phyloP scores from a whole-genome alignment of 1,140 invertebrate genomes.

The Bombus breviceps region DNA sequence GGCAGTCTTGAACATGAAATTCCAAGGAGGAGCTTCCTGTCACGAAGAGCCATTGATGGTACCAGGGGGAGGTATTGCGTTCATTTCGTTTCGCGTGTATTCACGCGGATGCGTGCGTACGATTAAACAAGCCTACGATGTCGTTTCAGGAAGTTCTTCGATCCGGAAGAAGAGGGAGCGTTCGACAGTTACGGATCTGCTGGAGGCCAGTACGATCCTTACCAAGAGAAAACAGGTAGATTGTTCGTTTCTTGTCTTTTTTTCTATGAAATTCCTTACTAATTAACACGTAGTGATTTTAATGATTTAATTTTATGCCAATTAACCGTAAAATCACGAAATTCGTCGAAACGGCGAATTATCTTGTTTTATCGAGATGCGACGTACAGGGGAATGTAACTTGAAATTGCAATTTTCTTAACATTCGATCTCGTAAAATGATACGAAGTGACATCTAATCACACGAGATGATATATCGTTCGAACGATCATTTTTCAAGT shows the following conservation, averaged over 20 bases:
- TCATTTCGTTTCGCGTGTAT: background rate
- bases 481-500: too few relatives aligned
- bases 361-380: background rate
- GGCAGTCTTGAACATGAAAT: slow-evolving; percentile 72
- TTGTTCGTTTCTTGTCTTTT: background rate
- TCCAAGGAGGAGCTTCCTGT: slow-evolving; percentile 73
- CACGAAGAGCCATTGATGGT: slow-evolving; percentile 80
- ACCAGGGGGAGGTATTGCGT: slow-evolving; percentile 76
- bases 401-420: too few relatives aligned
- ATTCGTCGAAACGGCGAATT: background rate
- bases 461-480: too few relatives aligned
- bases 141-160: slow-evolving; percentile 76
- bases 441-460: too few relatives aligned
- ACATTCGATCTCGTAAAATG: too few relatives aligned
- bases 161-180: slow-evolving; percentile 77
- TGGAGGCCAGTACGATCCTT: slow-evolving; percentile 75
- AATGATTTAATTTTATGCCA: background rate
- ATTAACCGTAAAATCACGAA: background rate
- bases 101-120: background rate
- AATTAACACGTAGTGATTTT: background rate
- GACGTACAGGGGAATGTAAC: too few relatives aligned
- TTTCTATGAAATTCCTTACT: background rate
- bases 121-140: background rate
- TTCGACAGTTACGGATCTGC: slow-evolving; percentile 77
- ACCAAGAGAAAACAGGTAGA: slow-evolving; percentile 74